phyloP scores from a whole-genome alignment of 1,140 invertebrate genomes.

The Phortica variegata region DNA sequence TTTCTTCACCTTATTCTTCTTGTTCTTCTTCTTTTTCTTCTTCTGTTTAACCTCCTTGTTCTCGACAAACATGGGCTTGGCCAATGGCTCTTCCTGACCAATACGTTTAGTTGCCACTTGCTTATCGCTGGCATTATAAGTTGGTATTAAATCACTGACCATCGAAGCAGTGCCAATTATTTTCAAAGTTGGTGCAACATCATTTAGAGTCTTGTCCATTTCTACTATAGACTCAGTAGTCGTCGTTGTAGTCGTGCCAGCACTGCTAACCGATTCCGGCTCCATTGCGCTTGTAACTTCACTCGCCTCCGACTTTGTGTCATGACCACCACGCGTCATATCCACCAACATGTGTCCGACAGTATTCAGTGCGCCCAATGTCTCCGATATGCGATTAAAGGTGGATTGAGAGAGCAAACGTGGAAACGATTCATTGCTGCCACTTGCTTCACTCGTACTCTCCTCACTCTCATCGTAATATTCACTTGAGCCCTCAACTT shows the following conservation, averaged over 20 bases:
- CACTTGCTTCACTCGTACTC: constrained; percentile 16
- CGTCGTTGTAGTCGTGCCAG: constrained; percentile 21
- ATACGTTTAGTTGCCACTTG: constrained; percentile 39
- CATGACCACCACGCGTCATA: constrained; percentile 64
- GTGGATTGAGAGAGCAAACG: constrained; percentile 62
- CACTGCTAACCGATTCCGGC: constrained; percentile 1
- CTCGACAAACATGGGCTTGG: constrained; percentile 46
- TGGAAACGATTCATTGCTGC: constrained; percentile 42
- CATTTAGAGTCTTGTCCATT: background rate
- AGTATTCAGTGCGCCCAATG: constrained; percentile 73
- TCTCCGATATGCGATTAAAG: constrained; percentile 67
- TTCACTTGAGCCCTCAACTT: constrained; percentile 37
- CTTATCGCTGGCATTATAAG: constrained; percentile 37
- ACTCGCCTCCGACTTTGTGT: constrained; percentile 44
- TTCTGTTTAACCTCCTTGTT: constrained; percentile 50
- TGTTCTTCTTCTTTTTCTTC: constrained; percentile 57
- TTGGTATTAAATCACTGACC: constrained; percentile 38
- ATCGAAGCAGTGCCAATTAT: constrained; percentile 34
- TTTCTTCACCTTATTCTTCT: constrained; percentile 38
- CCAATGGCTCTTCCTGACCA: constrained; percentile 38
- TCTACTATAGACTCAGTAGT: constrained; percentile 11
- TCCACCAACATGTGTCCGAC: constrained; percentile 81
- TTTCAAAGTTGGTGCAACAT: constrained; percentile 16
- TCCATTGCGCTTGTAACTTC: constrained; percentile 33
- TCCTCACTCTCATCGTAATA: constrained; percentile 45